Evolutionary conservation across 2,113 vertebrate genomes (phyloP).

Genomic region (Perca flavescens): DNA sequence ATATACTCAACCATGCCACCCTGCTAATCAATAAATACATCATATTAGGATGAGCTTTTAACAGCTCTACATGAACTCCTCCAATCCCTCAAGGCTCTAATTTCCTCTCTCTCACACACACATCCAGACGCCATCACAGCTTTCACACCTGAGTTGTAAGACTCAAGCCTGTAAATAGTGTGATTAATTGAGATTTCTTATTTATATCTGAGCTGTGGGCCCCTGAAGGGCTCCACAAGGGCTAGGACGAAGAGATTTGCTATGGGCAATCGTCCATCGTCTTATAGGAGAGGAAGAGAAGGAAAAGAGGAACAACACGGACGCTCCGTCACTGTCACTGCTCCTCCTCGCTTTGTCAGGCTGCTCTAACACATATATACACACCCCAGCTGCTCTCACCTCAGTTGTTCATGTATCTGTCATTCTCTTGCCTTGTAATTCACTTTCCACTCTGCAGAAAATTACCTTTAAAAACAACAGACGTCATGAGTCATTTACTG

Average conservation of each 20-base stretch:
- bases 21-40: slow-evolving; percentile 53
- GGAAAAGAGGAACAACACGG: slow-evolving; percentile 18
- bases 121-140: slow-evolving; percentile 19
- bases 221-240: slow-evolving; percentile 26
- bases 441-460: slow-evolving; percentile 31
- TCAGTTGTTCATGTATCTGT: slow-evolving; percentile 24
- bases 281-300: slow-evolving; percentile 42
- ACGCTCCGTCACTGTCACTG: slow-evolving; percentile 22
- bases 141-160: slow-evolving; percentile 54
- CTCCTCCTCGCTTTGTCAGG: slow-evolving; percentile 48
- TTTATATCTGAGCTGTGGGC: slow-evolving; percentile 70
- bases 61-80: slow-evolving; percentile 62
- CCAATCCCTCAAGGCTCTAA: slow-evolving; percentile 55
- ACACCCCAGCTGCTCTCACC: slow-evolving; percentile 36
- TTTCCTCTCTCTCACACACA: slow-evolving; percentile 43
- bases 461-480: neutral
- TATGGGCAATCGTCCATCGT: slow-evolving; percentile 40
- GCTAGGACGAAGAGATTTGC: slow-evolving; percentile 36
- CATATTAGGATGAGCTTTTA: slow-evolving; percentile 48
- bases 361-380: slow-evolving; percentile 21
- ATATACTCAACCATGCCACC: neutral
- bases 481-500: neutral
- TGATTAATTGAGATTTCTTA: slow-evolving; percentile 70
- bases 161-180: slow-evolving; percentile 57
- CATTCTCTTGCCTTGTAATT: slow-evolving; percentile 36